These are phyloP conservation scores for Girardinichthys multiradiatus DNA, from an alignment of 2,113 vertebrate species.

Conservation along the genomic window DNA sequence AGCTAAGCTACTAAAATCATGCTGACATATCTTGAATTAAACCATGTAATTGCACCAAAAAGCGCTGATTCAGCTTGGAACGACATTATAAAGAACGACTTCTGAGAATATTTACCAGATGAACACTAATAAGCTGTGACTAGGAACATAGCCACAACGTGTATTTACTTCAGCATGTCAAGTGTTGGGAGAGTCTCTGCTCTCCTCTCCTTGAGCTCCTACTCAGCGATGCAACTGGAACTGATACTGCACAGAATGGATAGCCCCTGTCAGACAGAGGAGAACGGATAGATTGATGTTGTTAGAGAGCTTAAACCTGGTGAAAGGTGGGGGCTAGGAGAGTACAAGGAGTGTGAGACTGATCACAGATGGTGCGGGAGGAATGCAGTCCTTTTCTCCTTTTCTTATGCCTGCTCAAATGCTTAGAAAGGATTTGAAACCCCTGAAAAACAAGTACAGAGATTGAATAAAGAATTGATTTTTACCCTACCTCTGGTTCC, in stretches of 20 bases:
- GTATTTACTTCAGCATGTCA: constrained; percentile 10
- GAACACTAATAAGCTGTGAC: background rate
- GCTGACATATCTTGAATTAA: constrained; percentile 15
- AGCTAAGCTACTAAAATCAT: constrained; percentile 19
- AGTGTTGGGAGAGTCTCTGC: constrained; percentile 3
- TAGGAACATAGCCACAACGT: background rate
- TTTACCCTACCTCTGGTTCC: background rate
- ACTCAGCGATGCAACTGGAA: constrained; percentile 18
- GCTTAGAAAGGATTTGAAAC: background rate
- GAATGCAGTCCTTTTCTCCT: constrained; percentile 25
- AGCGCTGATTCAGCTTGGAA: background rate
- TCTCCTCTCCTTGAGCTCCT: background rate
- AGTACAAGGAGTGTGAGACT: constrained; percentile 33
- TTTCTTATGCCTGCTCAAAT: constrained; percentile 10
- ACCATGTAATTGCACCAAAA: constrained; percentile 10
- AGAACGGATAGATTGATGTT: constrained; percentile 33
- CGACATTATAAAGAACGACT: background rate
- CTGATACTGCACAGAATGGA: constrained; percentile 34
- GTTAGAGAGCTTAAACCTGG: constrained; percentile 23
- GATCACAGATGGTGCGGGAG: constrained; percentile 33
- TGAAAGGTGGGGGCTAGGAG: constrained; percentile 42
- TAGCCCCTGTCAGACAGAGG: constrained; percentile 44
- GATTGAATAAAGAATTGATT: constrained; percentile 48
- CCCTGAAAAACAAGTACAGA: constrained; percentile 13
- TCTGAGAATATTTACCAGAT: constrained; percentile 5